These are phyloP conservation scores for Homarus americanus DNA, from an alignment of 1,140 invertebrate genomes.

Conservation along the genomic window DNA sequence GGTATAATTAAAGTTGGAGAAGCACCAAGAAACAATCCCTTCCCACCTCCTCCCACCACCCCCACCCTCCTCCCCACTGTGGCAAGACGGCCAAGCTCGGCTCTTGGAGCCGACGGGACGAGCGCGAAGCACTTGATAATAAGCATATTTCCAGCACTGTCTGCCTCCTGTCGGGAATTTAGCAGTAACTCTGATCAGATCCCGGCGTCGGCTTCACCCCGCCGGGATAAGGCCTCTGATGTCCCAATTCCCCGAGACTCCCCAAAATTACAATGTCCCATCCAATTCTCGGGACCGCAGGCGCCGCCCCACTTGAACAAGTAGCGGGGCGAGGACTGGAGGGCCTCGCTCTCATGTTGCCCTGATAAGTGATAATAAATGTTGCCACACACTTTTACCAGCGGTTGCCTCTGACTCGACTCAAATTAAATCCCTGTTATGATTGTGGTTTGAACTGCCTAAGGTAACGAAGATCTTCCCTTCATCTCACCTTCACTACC, in stretches of 20 bases:
- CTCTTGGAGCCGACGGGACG: slow-evolving; percentile 32
- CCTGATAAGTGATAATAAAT: slow-evolving; percentile 63
- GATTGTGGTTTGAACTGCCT: no score
- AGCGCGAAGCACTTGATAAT: slow-evolving; percentile 67
- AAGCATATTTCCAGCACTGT: slow-evolving; percentile 70
- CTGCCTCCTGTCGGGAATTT: slow-evolving; percentile 71
- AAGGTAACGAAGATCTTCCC: no score
- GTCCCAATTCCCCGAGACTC: slow-evolving; percentile 66
- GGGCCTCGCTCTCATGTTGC: neutral
- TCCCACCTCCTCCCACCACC: neutral
- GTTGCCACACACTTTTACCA: slow-evolving; percentile 30
- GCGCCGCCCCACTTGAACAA: slow-evolving; percentile 49
- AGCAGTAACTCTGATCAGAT: slow-evolving; percentile 72
- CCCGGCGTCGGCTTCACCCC: slow-evolving; percentile 65
- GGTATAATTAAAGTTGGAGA: slow-evolving; percentile 27
- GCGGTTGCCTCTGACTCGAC: slow-evolving; percentile 24
- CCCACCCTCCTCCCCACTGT: neutral
- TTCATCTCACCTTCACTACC: no score
- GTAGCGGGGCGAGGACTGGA: slow-evolving; percentile 16
- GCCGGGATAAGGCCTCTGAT: slow-evolving; percentile 69
- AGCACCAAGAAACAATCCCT: neutral
- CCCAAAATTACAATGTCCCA: slow-evolving; percentile 72
- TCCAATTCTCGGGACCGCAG: slow-evolving; percentile 66
- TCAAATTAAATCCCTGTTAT: slow-evolving; percentile 37
- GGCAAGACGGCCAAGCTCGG: neutral